Evolutionary conservation across 2,797 vertebrate species (phyloP), one percentile per base, ranked within the genome.

Genomic region (Ptychobarbus kaznakovi): DNA sequence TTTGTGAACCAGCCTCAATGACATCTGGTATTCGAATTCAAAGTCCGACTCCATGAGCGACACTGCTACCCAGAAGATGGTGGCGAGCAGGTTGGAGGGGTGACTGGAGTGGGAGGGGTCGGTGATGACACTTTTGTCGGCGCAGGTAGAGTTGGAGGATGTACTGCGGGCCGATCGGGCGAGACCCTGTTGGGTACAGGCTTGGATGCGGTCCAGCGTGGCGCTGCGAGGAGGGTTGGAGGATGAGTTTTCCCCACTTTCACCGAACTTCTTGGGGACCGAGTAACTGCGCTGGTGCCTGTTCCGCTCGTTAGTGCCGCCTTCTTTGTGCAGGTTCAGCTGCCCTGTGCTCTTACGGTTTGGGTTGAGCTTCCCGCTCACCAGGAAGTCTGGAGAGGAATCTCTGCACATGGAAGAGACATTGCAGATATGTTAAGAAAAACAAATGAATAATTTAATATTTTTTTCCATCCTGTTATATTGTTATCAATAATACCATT

Each of bases 31-130:
- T 88, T 99, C 98, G 92, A 99, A 99, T 91, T 99, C 98, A 93
- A 99, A 99, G 93, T 99, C 98, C 0, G 98, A 99, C 92, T 99
- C 98, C 98, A 99, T 99, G 89, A 99, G 96, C 22, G 98, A 97
- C 75, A 99, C 97, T 0, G 98, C 97, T 85, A 99, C 98, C 98
- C 98, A 99, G 91, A 99, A 99, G 87, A 99, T 97, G 13, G 98
- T 99, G 88, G 98, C 97, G 91, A 99, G 91, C 18, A 99, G 95
- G 56, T 97, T 96, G 53, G 96, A 95, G 0, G 98, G 98, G 83
- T 99, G 98, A 87, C 97, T 99, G 86, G 97, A 95, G 44, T 99
- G 97, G 25, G 96, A 96, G 0, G 97, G 97, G 85, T 99, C 98
- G 0, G 96, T 94, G 49, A 98, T 93, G 76, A 96, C 96, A 42